Percentiles rank a stretch among this genome's conserved stretches.
Conservation (phyloP, 2,797 vertebrate genomes). For the Oryzias dopingdopingensis region DNA sequence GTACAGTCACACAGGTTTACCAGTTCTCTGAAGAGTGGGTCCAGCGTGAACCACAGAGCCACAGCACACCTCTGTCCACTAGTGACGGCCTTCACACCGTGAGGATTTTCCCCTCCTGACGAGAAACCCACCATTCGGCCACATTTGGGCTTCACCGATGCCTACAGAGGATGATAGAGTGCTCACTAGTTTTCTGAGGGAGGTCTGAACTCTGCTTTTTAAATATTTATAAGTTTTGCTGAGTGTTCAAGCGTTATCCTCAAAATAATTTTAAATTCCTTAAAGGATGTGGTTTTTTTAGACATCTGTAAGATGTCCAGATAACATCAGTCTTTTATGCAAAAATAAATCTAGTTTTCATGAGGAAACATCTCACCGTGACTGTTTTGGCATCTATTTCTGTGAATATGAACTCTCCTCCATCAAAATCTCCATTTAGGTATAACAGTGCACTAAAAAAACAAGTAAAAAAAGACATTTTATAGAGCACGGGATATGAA, state of each 20-base stretch:
- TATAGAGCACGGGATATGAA: not conserved
- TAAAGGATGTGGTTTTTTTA: too few species aligned
- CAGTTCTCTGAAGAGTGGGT: slow-evolving; percentile 93
- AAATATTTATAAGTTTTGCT: too few species aligned
- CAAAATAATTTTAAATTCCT: too few species aligned
- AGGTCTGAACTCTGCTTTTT: too few species aligned
- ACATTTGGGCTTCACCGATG: slow-evolving; percentile 91
- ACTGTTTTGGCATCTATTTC: slow-evolving; percentile 97
- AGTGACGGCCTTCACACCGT: slow-evolving; percentile 94
- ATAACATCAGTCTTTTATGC: not conserved
- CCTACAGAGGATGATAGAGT: slow-evolving; percentile 69
- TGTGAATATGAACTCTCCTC: slow-evolving; percentile 97
- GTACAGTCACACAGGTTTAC: slow-evolving; percentile 69
- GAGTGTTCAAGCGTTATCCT: too few species aligned
- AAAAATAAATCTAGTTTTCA: not conserved
- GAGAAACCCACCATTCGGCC: slow-evolving; percentile 97
- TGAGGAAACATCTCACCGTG: slow-evolving; percentile 79
- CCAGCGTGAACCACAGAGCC: slow-evolving; percentile 96
- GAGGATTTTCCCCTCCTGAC: slow-evolving; percentile 94
- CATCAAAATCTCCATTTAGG: slow-evolving; percentile 94
- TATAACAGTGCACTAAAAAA: slow-evolving; percentile 89
- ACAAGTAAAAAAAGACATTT: not conserved
- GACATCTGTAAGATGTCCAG: not conserved
- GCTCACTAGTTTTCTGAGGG: too few species aligned
- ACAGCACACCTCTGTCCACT: slow-evolving; percentile 93